Evolutionary conservation across 2,888 invertebrate genomes (phyloP).

Genomic region (Busseola fusca): DNA sequence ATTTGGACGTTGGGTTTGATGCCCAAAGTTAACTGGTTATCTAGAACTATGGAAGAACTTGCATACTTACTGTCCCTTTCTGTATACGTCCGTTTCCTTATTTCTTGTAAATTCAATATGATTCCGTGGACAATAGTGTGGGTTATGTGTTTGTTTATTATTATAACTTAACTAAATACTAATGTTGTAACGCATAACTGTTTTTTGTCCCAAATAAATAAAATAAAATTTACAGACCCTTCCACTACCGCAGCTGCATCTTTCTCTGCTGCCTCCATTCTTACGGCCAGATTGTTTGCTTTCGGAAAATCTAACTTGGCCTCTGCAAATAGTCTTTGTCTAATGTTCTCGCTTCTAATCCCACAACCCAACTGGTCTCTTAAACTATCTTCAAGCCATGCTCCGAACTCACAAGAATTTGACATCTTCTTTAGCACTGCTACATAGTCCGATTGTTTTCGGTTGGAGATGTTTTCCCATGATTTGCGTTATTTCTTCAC

Average conservation of each 20-base stretch:
- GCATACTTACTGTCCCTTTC: no score
- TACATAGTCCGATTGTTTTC: not conserved
- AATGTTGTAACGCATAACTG: no score
- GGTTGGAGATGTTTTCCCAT: constrained; percentile 18
- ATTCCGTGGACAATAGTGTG: no score
- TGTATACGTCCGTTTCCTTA: no score
- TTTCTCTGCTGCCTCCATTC: no score
- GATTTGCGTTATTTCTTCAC: not conserved
- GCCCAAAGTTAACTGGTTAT: not conserved
- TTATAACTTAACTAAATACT: no score
- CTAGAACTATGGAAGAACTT: not conserved
- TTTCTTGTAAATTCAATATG: no score
- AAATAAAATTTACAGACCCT: no score
- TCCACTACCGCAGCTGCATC: no score
- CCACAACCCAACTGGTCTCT: not conserved
- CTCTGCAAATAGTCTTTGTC: not conserved
- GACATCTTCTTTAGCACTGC: not conserved
- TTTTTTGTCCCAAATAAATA: no score
- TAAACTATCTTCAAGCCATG: not conserved
- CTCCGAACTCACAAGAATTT: constrained; percentile 1
- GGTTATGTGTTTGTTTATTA: no score
- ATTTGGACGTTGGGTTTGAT: not conserved
- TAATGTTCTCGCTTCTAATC: not conserved
- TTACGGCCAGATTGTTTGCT: not conserved
- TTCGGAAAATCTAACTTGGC: not conserved